Evolutionary conservation across 1,140 invertebrate genomes (phyloP).

Genomic region (Anastatus disparis): DNA sequence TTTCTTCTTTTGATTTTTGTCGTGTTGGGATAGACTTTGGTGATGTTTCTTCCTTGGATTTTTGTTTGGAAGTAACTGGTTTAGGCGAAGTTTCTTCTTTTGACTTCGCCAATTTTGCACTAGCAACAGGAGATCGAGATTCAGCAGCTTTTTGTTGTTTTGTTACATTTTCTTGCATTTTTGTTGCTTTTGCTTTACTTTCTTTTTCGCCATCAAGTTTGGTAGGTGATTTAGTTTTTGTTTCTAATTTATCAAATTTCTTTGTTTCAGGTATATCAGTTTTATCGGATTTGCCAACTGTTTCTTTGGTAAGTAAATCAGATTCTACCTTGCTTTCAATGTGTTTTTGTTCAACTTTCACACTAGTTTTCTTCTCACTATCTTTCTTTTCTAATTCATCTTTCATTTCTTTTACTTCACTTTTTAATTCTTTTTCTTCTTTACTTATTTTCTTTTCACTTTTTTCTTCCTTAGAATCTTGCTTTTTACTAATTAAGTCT

Average conservation of each 20-base stretch:
- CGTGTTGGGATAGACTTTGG: neutral
- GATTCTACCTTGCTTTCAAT: slow-evolving; percentile 7
- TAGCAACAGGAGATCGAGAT: neutral
- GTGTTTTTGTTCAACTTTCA: neutral
- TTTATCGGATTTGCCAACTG: neutral
- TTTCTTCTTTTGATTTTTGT: slow-evolving; percentile 30
- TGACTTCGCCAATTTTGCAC: neutral
- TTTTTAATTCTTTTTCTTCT: slow-evolving; percentile 5
- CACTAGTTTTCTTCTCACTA: neutral
- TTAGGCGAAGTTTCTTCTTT: slow-evolving; percentile 22
- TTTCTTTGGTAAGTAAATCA: slow-evolving; percentile 1
- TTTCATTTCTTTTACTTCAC: neutral
- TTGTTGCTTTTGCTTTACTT: slow-evolving; percentile 38
- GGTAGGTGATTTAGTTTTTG: slow-evolving; percentile 24
- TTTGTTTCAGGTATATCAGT: neutral
- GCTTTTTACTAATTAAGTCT: slow-evolving; percentile 4
- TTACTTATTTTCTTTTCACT: slow-evolving; percentile 31
- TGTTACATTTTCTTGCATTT: slow-evolving; percentile 32
- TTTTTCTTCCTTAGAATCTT: slow-evolving; percentile 23
- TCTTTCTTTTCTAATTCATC: slow-evolving; percentile 13
- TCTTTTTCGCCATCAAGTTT: slow-evolving; percentile 34
- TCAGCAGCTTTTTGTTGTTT: slow-evolving; percentile 20
- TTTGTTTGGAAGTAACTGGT: neutral
- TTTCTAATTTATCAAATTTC: slow-evolving; percentile 9
- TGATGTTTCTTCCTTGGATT: slow-evolving; percentile 19